Conservation (phyloP, 2,888 invertebrate species). For the Orchesellides sinensis region DNA sequence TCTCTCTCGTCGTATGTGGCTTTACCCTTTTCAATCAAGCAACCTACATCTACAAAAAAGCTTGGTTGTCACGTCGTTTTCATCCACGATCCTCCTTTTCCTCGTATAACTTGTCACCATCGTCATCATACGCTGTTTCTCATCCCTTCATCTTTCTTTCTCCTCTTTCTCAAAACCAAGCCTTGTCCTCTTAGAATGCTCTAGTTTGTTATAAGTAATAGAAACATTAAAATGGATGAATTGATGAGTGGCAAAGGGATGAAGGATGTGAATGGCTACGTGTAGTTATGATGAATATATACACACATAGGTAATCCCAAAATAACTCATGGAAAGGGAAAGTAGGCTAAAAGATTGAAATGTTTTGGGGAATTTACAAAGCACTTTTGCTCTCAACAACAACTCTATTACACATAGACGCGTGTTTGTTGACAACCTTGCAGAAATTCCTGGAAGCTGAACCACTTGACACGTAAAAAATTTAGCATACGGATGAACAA, state of each 20-base stretch:
- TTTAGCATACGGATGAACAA: too few species aligned
- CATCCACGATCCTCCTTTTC: constrained; percentile 11
- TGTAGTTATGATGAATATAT: neutral
- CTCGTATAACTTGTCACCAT: constrained; percentile 13
- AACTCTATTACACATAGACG: too few species aligned
- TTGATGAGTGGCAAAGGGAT: neutral
- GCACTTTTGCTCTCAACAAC: too few species aligned
- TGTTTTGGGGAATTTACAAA: too few species aligned
- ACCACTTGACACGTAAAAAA: too few species aligned
- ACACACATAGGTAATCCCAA: too few species aligned
- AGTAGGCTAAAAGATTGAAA: too few species aligned
- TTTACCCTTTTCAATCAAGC: neutral
- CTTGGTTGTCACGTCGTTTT: constrained; percentile 6
- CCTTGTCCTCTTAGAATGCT: neutral
- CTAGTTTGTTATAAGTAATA: neutral
- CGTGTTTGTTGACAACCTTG: too few species aligned
- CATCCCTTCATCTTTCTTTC: neutral
- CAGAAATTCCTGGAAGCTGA: too few species aligned
- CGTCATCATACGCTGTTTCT: neutral
- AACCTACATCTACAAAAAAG: neutral
- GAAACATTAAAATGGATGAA: neutral
- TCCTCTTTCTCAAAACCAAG: neutral
- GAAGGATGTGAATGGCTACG: neutral
- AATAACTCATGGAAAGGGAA: too few species aligned
- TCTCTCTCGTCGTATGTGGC: too few species aligned